phyloP scores from a whole-genome alignment of 2,797 vertebrate species.

The Erpetoichthys calabaricus region DNA sequence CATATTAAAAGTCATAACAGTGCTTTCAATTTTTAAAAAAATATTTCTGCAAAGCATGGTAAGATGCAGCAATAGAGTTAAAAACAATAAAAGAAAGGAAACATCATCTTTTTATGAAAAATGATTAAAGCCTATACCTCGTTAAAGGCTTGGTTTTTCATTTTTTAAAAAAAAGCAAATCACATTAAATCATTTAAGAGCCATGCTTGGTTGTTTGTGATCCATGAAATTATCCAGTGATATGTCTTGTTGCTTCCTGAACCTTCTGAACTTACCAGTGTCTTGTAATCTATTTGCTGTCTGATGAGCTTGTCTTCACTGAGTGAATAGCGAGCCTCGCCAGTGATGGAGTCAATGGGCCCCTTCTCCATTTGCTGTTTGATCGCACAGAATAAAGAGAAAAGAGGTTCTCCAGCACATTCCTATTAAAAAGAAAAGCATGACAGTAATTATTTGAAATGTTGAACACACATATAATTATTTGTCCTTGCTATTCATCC shows the following conservation, averaged over 20 bases:
- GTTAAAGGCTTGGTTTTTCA: no score
- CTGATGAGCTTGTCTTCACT: conserved; percentile 97
- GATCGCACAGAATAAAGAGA: conserved; percentile 93
- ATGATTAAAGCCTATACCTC: no score
- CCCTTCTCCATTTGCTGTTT: conserved; percentile 99
- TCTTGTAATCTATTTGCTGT: conserved; percentile 98
- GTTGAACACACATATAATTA: background rate
- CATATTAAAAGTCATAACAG: no score
- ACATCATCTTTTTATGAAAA: no score
- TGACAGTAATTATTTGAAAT: background rate
- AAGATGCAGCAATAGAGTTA: no score
- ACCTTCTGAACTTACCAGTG: conserved; percentile 58
- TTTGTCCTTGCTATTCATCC: background rate
- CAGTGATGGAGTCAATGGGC: conserved; percentile 90
- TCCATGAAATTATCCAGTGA: conserved; percentile 13
- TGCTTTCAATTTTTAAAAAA: no score
- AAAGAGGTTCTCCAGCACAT: conserved; percentile 89
- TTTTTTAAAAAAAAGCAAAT: no score
- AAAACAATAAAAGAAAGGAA: no score
- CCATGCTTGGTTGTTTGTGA: conserved; percentile 14
- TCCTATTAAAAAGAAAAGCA: conserved; percentile 46
- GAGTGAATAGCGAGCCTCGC: conserved; percentile 88
- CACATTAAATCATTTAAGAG: background rate
- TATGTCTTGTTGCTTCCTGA: conserved; percentile 17
- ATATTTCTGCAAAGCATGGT: no score